These are phyloP conservation scores for Esox niger DNA, from an alignment of 2,113 vertebrate genomes.

Conservation along the genomic window DNA sequence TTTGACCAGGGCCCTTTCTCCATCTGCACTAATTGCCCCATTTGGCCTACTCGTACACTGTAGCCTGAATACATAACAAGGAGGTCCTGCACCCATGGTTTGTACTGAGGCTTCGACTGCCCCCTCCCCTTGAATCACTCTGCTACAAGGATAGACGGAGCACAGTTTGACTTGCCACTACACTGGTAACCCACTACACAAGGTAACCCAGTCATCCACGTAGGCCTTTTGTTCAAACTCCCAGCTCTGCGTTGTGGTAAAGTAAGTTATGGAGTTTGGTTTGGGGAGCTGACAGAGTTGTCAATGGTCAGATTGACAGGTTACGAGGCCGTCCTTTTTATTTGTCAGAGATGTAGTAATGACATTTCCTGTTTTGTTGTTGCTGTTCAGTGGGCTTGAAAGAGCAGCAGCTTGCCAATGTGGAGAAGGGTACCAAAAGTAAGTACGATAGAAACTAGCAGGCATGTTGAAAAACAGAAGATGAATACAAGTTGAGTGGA, in stretches of 20 bases:
- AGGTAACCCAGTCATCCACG: neutral
- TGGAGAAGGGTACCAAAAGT: neutral
- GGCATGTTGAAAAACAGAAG: neutral
- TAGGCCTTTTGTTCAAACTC: neutral
- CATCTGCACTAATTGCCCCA: slow-evolving; percentile 36
- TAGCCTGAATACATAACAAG: slow-evolving; percentile 21
- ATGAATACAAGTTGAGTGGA: neutral
- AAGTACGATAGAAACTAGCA: neutral
- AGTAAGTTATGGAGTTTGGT: neutral
- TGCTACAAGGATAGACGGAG: neutral
- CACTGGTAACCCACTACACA: neutral
- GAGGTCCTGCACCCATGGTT: neutral
- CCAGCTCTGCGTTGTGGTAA: slow-evolving; percentile 22
- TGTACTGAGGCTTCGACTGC: neutral
- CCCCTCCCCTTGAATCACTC: neutral
- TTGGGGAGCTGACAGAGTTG: neutral
- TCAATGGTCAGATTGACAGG: neutral
- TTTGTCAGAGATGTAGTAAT: neutral
- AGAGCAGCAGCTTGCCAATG: neutral
- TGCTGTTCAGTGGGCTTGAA: neutral
- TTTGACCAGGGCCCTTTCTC: slow-evolving; percentile 12
- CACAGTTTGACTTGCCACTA: slow-evolving; percentile 5
- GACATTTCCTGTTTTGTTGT: neutral
- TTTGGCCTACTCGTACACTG: slow-evolving; percentile 17
- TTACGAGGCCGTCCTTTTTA: slow-evolving; percentile 14